Conservation (phyloP, 2,888 invertebrate genomes). For the Drosophila anomelani region DNA sequence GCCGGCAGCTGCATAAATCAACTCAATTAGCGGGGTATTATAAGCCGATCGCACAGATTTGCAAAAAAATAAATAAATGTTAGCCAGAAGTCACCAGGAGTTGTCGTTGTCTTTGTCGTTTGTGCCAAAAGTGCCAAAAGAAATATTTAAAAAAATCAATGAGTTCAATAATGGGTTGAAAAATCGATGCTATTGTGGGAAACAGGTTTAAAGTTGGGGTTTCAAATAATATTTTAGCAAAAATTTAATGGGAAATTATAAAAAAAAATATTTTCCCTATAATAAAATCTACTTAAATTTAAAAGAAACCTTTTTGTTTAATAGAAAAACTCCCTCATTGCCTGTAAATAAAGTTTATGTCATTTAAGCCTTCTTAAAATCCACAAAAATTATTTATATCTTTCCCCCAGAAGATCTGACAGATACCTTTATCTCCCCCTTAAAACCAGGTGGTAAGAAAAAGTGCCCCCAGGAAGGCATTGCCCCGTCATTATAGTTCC, state of each 20-base stretch:
- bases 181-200: neutral
- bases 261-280: neutral
- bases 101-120: conserved; percentile 19
- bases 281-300: neutral
- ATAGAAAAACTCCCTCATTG: neutral
- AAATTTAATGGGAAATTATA: no score
- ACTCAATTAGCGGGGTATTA: conserved; percentile 75
- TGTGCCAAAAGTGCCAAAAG: conserved; percentile 9
- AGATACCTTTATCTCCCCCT: neutral
- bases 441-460: conserved; percentile 16
- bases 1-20: conserved; percentile 76
- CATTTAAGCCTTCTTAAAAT: neutral
- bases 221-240: neutral
- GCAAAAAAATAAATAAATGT: conserved; percentile 19
- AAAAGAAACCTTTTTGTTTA: neutral
- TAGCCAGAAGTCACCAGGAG: conserved; percentile 33
- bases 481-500: conserved; percentile 58
- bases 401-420: neutral
- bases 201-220: neutral
- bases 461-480: conserved; percentile 48
- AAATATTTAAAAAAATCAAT: conserved; percentile 16
- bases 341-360: neutral
- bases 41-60: conserved; percentile 39
- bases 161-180: neutral
- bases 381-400: neutral